Percentiles rank a stretch among this genome's conserved stretches.
Conservation (phyloP, 1,140 invertebrate genomes). For the Dendrolimus kikuchii region DNA sequence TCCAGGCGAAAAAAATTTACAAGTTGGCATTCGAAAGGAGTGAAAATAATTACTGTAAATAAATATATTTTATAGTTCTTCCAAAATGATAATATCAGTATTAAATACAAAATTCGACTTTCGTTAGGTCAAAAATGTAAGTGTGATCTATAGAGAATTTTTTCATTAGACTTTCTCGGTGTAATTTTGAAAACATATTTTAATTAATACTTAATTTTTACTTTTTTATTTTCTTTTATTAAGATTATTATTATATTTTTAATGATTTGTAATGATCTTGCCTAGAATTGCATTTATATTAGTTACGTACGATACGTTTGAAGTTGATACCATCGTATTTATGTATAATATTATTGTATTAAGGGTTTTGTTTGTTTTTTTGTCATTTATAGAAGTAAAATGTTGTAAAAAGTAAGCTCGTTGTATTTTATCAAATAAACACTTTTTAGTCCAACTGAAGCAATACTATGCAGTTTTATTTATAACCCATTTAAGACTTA, state of each 20-base stretch:
- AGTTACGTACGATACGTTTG: slow-evolving; percentile 64
- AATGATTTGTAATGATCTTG: slow-evolving; percentile 60
- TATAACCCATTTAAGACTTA: background rate
- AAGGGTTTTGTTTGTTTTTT: slow-evolving; percentile 71
- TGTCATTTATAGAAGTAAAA: slow-evolving; percentile 71
- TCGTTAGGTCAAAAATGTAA: slow-evolving; percentile 69
- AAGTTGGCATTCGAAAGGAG: slow-evolving; percentile 49
- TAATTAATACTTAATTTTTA: slow-evolving; percentile 34
- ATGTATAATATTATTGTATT: slow-evolving; percentile 71
- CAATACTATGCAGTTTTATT: slow-evolving; percentile 64
- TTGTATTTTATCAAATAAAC: slow-evolving; percentile 73
- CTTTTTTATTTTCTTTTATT: slow-evolving; percentile 40
- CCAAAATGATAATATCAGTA: slow-evolving; percentile 70
- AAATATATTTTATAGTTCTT: slow-evolving; percentile 71
- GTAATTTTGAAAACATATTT: slow-evolving; percentile 55
- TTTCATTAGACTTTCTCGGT: slow-evolving; percentile 56
- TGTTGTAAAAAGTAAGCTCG: slow-evolving; percentile 72
- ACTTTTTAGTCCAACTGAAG: slow-evolving; percentile 72
- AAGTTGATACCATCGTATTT: slow-evolving; percentile 71
- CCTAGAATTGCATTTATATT: slow-evolving; percentile 70
- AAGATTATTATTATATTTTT: slow-evolving; percentile 52
- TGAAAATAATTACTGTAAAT: slow-evolving; percentile 44
- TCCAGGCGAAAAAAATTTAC: slow-evolving; percentile 59
- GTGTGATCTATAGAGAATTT: slow-evolving; percentile 67
- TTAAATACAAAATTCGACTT: slow-evolving; percentile 71